Evolutionary conservation across 1,140 invertebrate species (phyloP), one percentile per base, ranked within the genome.

Genomic region (Achroia grisella): DNA sequence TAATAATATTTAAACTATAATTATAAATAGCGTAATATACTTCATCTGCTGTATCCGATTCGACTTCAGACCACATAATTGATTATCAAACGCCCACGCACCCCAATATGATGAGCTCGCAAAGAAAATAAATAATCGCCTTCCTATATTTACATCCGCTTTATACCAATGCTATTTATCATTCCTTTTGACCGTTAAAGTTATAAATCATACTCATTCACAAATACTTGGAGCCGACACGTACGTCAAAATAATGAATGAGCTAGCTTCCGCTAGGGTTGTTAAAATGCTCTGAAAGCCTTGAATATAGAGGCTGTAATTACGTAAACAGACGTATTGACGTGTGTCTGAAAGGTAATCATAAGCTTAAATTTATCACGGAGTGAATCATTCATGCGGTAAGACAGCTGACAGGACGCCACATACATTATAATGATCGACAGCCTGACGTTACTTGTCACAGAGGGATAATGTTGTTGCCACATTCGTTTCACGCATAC

Each of bases 391-490:
- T 78, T 84, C 80, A 82, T 77, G 73, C 69, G 66, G 63, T 69
- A 60, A 80, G 77, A 84, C 76, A 84, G 78, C 72, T 82, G 80
- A 84, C 80, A 82, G 78, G 70, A 65, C 69, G 56, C 70, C 76
- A 73, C 76, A 84, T 84, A 84, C 70, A 84, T 84, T 84, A 80
- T 77, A 80, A 75, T 84, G 77, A 84, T 81, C 76, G 80, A 84
- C 77, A 84, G 69, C 76, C 72, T 72, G 80, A 84, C 74, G 72
- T 81, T 77, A 53, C 79, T 71, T 81, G 79, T 83, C 77, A 78
- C 71, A 54, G 48, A 72, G 76, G 74, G 69, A 80, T 80, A 80
- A 80, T 73, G 78, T 80, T 78, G 76, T 80, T 72, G 60, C 71
- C 60, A 67, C 62, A 65, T 64, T 63, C 46, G 31, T 41, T 40